Evolutionary conservation across 1,140 invertebrate genomes (phyloP).

Genomic region (Mizuhopecten yessoensis): DNA sequence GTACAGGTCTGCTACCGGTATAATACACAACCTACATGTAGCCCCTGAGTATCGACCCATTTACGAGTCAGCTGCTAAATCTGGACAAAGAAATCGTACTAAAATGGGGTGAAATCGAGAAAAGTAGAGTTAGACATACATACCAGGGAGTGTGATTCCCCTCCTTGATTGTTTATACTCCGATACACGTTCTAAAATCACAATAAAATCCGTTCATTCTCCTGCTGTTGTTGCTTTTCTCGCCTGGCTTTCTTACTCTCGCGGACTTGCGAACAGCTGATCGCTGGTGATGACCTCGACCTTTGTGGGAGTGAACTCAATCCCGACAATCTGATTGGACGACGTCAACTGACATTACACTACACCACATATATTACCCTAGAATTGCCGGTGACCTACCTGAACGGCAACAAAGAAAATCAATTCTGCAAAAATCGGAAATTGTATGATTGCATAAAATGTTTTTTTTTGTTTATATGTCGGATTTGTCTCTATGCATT

Average conservation of each 20-base stretch:
- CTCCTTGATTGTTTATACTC: not conserved
- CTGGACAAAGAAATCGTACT: not conserved
- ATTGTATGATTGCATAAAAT: conserved; percentile 28
- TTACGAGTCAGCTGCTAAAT: not conserved
- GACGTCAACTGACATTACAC: not conserved
- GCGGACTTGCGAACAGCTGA: conserved; percentile 28
- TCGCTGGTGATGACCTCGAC: conserved; percentile 22
- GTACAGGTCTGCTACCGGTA: too few species aligned
- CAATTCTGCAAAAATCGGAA: not conserved
- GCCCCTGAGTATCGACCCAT: not conserved
- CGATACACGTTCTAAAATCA: not conserved
- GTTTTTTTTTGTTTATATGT: not conserved
- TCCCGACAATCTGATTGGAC: not conserved
- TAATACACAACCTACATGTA: not conserved
- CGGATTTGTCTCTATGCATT: not conserved
- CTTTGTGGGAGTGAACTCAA: conserved; percentile 7
- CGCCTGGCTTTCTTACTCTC: not conserved
- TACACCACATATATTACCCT: conserved; percentile 11
- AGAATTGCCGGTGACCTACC: conserved; percentile 15
- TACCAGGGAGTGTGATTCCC: not conserved
- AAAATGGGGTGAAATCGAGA: not conserved
- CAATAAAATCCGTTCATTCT: conserved; percentile 27
- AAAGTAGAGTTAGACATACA: not conserved
- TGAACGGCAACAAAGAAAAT: not conserved
- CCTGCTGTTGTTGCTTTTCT: not conserved